phyloP scores from a whole-genome alignment of 2,888 invertebrate species.

The Dynastes hyllus region DNA sequence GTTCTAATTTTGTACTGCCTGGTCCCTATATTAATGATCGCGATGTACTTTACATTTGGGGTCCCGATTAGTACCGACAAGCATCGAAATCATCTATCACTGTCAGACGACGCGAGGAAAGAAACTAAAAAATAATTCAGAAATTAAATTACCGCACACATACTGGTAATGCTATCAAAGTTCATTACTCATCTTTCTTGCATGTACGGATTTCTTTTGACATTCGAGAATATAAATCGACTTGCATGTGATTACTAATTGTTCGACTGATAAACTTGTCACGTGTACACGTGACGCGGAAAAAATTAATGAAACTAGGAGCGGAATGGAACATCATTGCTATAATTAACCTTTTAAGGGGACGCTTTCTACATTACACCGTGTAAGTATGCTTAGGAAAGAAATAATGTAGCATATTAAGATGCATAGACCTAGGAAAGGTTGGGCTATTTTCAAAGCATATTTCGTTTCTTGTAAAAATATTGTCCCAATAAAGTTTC shows the following conservation, averaged over 20 bases:
- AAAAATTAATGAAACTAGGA: background rate
- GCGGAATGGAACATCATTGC: background rate
- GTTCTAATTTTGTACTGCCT: slow-evolving; percentile 12
- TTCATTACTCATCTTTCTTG: slow-evolving; percentile 27
- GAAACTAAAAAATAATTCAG: slow-evolving; percentile 23
- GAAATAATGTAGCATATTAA: too few relatives aligned
- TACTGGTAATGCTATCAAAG: slow-evolving; percentile 6
- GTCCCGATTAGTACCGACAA: slow-evolving; percentile 25
- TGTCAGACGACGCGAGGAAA: slow-evolving; percentile 24
- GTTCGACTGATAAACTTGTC: slow-evolving; percentile 19
- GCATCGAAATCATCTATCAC: slow-evolving; percentile 26
- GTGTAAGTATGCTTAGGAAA: too few relatives aligned
- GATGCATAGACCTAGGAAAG: too few relatives aligned
- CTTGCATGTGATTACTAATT: slow-evolving; percentile 27
- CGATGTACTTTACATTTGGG: slow-evolving; percentile 40
- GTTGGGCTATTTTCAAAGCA: too few relatives aligned
- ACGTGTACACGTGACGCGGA: slow-evolving; percentile 1
- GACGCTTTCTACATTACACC: background rate
- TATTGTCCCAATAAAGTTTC: too few relatives aligned
- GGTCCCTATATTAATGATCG: slow-evolving; percentile 26
- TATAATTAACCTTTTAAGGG: slow-evolving; percentile 1
- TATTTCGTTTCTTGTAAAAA: too few relatives aligned
- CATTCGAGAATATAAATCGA: slow-evolving; percentile 23
- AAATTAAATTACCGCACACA: slow-evolving; percentile 45
- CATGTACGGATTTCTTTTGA: background rate